Evolutionary conservation across 2,113 vertebrate species (phyloP).

Genomic region (Hepsetus odoe): DNA sequence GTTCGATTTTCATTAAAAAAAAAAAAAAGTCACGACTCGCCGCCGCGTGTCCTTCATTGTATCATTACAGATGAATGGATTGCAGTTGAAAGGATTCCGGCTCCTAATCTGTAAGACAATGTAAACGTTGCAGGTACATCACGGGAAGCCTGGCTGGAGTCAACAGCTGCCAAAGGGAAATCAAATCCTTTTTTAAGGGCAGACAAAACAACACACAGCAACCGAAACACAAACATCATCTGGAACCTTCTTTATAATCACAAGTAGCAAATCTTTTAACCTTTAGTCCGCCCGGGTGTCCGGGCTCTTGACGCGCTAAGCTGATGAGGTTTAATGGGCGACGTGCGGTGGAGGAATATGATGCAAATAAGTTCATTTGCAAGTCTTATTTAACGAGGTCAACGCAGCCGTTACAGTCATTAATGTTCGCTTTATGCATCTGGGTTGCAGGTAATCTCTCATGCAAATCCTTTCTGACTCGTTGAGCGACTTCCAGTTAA

Average conservation of each 20-base stretch:
- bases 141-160: background rate
- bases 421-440: background rate
- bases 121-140: too few relatives aligned
- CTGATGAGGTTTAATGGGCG: background rate
- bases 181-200: background rate
- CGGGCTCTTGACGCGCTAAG: background rate
- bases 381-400: background rate
- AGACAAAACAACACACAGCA: background rate
- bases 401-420: background rate
- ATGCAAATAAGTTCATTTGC: constrained; percentile 2
- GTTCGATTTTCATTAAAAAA: constrained; percentile 35
- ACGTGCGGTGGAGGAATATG: background rate
- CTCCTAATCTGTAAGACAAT: too few relatives aligned
- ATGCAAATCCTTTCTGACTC: background rate
- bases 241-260: background rate
- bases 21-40: background rate
- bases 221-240: background rate
- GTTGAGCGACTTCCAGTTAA: background rate
- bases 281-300: background rate
- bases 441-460: background rate
- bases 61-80: too few relatives aligned
- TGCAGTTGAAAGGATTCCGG: too few relatives aligned
- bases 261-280: background rate
- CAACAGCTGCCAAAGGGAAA: background rate
- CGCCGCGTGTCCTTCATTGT: background rate